These are phyloP conservation scores for Volucella inflata DNA, from an alignment of 2,888 invertebrate genomes.

Conservation along the genomic window DNA sequence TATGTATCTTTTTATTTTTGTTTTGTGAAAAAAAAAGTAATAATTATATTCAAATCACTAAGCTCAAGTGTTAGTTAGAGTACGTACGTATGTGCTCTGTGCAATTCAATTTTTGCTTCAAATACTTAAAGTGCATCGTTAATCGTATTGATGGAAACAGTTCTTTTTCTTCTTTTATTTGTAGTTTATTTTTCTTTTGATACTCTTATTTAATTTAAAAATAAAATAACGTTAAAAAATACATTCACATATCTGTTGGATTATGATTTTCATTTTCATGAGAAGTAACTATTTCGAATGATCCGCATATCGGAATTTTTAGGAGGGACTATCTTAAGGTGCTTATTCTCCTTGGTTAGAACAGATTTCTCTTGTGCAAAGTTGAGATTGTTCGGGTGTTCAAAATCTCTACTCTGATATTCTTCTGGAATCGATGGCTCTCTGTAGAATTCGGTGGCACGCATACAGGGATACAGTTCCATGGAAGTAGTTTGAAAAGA, in stretches of 20 bases:
- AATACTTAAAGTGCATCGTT: constrained; percentile 56
- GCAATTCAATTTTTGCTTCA: constrained; percentile 44
- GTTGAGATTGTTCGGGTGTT: constrained; percentile 76
- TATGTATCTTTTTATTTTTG: no score
- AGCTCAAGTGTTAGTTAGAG: constrained; percentile 50
- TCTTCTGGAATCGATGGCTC: constrained; percentile 77
- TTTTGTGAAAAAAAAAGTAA: no score
- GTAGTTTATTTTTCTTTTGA: constrained; percentile 40
- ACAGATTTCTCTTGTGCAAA: background rate
- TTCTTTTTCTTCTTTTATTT: constrained; percentile 12
- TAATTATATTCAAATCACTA: constrained; percentile 15
- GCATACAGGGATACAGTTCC: constrained; percentile 79
- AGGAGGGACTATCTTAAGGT: constrained; percentile 78
- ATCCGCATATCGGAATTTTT: constrained; percentile 80
- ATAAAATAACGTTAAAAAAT: constrained; percentile 54
- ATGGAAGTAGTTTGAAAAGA: constrained; percentile 43
- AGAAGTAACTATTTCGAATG: constrained; percentile 82
- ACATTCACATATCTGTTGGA: constrained; percentile 1
- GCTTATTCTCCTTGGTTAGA: background rate
- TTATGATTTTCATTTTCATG: constrained; percentile 50
- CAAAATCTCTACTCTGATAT: constrained; percentile 77
- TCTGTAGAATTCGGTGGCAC: constrained; percentile 78
- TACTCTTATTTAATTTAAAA: constrained; percentile 68
- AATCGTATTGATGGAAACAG: constrained; percentile 61
- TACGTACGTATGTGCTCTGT: constrained; percentile 54